Base-by-base conservation (phyloP, 2,113 vertebrate genomes). In the Apistogramma diplotaenia region DNA sequence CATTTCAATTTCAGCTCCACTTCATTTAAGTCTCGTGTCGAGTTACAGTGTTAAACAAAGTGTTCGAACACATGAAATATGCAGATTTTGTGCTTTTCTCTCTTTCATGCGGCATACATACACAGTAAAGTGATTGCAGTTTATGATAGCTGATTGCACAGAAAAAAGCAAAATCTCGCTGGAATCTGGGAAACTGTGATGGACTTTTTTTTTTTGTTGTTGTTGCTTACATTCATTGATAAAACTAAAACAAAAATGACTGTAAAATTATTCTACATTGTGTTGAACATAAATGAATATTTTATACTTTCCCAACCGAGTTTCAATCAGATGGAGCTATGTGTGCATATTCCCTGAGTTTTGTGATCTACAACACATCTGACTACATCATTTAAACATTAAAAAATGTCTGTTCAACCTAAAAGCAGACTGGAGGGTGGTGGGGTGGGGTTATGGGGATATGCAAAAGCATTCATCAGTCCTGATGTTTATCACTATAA, bases 381-480 rank as follows among this genome's bases (percentile, higher is more conserved):
- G 71, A 83, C 82, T 46, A n/a, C 49, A 21, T 91, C 81, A 90
- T 89, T 70, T 49, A 70, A 70, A 70, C 23, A 70, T 29, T 91
- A 79, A 86, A 92, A 81, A 87, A 90, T 83, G 71, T 59, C 84
- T 58, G 60, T 76, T 84, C 65, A 75, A 84, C 81, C 88, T 89
- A 85, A 93, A 89, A 92, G 87, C 84, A 90, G 89, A 89, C 33
- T 57, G 25, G 33, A 35, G 33, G 33, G 33, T 35, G 33, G 55
- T 35, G 33, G 55, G 55, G 75, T 76, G 57, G 16, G 46, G 59
- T n/a, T n/a, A 75, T 33, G 33, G 33, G 33, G 85, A 84, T 76
- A 78, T 85, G 87, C 59, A 59, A 81, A 80, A 56, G 74, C 83
- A 90, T 91, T 87, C 70, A 88, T 93, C 87, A 91, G 89, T 83